phyloP scores from a whole-genome alignment of 2,888 invertebrate genomes.

The Blomia tropicalis region DNA sequence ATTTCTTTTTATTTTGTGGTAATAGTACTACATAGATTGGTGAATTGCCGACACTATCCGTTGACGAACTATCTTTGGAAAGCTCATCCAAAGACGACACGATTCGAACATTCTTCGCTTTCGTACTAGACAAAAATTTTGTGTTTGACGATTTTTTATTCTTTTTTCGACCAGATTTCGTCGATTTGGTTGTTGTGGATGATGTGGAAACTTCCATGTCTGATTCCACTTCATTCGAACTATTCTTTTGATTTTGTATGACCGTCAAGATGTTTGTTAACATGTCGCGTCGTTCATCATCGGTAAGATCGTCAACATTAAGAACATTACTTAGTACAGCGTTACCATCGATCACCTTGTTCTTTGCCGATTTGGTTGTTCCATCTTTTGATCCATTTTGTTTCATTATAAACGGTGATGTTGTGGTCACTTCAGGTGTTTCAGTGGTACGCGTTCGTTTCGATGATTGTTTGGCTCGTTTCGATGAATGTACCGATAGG shows the following conservation, averaged over 20 bases:
- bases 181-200: neutral
- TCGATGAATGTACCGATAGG: slow-evolving; percentile 13
- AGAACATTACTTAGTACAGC: slow-evolving; percentile 4
- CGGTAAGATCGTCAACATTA: slow-evolving; percentile 20
- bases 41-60: neutral
- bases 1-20: slow-evolving; percentile 18
- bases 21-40: slow-evolving; percentile 18
- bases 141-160: neutral
- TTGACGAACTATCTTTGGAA: neutral
- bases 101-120: slow-evolving; percentile 15
- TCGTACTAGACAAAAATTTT: neutral
- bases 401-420: slow-evolving; percentile 9
- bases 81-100: slow-evolving; percentile 15
- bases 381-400: neutral
- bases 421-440: neutral
- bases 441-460: neutral
- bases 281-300: slow-evolving; percentile 15
- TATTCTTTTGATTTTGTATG: slow-evolving; percentile 15
- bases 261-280: slow-evolving; percentile 17
- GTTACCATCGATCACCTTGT: neutral
- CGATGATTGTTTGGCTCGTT: neutral
- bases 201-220: neutral
- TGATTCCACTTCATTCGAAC: neutral
- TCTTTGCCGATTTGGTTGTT: neutral
- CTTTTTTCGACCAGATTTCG: neutral